Base-by-base conservation (phyloP, 2,113 vertebrate genomes). In the Plecturocebus donacophilus region DNA sequence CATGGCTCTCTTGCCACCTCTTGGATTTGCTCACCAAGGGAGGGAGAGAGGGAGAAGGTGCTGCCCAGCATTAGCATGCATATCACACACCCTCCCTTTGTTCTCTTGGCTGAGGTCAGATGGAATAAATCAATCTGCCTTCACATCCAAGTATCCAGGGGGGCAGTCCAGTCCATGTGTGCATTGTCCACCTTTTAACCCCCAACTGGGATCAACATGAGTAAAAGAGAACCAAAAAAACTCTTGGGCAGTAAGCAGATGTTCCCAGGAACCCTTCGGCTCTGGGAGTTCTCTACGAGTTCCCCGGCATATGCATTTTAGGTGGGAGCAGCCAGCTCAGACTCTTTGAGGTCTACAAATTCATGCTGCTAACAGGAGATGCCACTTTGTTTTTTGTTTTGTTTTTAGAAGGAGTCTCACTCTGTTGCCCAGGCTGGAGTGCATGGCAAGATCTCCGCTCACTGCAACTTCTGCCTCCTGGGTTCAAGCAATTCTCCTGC, bases 21-120 rank as follows among this genome's bases (percentile, higher is more conserved):
- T 83, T 14, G 23, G 52, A 30, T 73, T 54, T 52, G 75, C 68
- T 91, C 23, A n/a, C 6, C 3, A 7, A 30, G 23, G 77, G 10
- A 64, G 13, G 27, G 70, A 56, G n/a, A 11, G 61, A 73, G 13
- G 9, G 35, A 12, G 70, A 64, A 80, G 87, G 80, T 0, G 0
- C 91, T 30, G 38, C 7, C 61, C 7, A 30, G 70, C 42, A 81
- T 90, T 66, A 91, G 87, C 87, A 85, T 92, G 84, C 38, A 30
- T 58, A 52, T 95, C 92, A 94, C 81, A 56, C 2, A 54, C 19
- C 4, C 93, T 81, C 47, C 40, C 97, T 95, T 75, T 93, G 61
- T 85, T 96, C 45, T 90, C 81, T 75, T 91, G 90, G 52, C 84
- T 56, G 52, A 58, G 90, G 76, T 96, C 96, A 96, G 95, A 96